phyloP scores from a whole-genome alignment of 1,140 invertebrate species.

The Batillaria attramentaria region DNA sequence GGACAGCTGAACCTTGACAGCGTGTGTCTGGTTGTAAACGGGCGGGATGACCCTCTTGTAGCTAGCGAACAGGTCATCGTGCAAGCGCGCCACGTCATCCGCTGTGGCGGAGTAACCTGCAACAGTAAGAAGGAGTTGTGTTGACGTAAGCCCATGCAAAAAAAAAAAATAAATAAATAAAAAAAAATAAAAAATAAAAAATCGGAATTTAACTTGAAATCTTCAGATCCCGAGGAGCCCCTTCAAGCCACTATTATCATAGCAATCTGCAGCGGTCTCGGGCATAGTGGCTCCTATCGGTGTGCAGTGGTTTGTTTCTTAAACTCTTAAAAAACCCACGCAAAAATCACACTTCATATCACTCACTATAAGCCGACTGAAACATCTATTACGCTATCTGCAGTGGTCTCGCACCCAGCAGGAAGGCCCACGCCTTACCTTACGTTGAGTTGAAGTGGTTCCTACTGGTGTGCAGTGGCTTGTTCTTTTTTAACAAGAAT shows the following conservation, averaged over 20 bases:
- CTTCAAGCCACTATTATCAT: background rate
- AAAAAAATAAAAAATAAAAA: background rate
- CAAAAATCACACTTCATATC: no score
- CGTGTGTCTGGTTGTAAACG: constrained; percentile 51
- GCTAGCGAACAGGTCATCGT: constrained; percentile 48
- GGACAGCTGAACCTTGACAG: constrained; percentile 48
- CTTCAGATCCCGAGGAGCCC: background rate
- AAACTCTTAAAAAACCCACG: no score
- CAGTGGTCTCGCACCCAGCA: no score
- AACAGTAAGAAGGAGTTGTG: background rate
- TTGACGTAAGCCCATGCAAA: background rate
- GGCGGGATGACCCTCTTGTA: constrained; percentile 54
- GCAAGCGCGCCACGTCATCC: constrained; percentile 47
- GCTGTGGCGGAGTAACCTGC: constrained; percentile 45
- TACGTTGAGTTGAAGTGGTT: no score
- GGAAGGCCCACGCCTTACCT: no score
- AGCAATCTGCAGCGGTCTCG: no score
- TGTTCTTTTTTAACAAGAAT: no score
- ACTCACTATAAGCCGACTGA: no score
- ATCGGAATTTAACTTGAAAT: background rate
- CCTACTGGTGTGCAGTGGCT: no score
- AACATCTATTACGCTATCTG: no score
- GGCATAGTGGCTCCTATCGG: no score
- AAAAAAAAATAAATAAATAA: background rate
- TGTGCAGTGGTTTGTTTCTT: no score